A percentile compares a stretch with the other conserved stretches of the same genome.
phyloP scores from a whole-genome alignment of 2,888 invertebrate genomes.

The Antheraea assamensis region DNA sequence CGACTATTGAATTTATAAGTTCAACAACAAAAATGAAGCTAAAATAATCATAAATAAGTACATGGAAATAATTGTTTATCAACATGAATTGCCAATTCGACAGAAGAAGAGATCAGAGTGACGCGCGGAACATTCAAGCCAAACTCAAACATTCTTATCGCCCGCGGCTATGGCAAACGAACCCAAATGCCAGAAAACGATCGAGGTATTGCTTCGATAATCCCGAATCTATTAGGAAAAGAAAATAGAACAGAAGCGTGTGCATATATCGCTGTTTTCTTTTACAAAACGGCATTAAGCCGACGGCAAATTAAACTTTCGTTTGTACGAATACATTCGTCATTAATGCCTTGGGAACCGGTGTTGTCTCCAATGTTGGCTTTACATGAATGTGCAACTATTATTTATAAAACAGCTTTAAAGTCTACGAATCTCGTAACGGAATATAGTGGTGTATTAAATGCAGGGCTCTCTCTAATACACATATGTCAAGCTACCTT shows the following conservation, averaged over 20 bases:
- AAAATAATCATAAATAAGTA: constrained; percentile 17
- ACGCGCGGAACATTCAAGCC: constrained; percentile 68
- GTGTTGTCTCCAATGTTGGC: constrained; percentile 29
- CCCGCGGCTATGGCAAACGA: constrained; percentile 68
- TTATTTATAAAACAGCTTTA: constrained; percentile 29
- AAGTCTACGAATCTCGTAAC: constrained; percentile 12
- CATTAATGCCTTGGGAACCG: constrained; percentile 39
- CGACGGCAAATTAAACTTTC: constrained; percentile 28
- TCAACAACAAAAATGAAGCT: constrained; percentile 22
- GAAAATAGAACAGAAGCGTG: constrained; percentile 30
- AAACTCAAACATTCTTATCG: constrained; percentile 68
- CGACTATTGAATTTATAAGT: not conserved
- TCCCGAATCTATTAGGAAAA: constrained; percentile 38
- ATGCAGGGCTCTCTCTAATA: no score
- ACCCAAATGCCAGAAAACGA: constrained; percentile 35
- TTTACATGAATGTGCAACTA: constrained; percentile 35
- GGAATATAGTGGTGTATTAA: no score
- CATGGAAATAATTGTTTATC: constrained; percentile 31
- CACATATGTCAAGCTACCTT: no score
- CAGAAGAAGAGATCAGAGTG: constrained; percentile 73
- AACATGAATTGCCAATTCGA: constrained; percentile 49
- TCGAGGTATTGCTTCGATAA: constrained; percentile 45
- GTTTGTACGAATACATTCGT: constrained; percentile 29
- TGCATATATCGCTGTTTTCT: constrained; percentile 33
- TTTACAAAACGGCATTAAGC: constrained; percentile 37